Percentiles rank a stretch among this genome's conserved stretches.
These are phyloP conservation scores for Sisor rabdophorus DNA, from an alignment of 2,113 vertebrate genomes.

Conservation along the genomic window DNA sequence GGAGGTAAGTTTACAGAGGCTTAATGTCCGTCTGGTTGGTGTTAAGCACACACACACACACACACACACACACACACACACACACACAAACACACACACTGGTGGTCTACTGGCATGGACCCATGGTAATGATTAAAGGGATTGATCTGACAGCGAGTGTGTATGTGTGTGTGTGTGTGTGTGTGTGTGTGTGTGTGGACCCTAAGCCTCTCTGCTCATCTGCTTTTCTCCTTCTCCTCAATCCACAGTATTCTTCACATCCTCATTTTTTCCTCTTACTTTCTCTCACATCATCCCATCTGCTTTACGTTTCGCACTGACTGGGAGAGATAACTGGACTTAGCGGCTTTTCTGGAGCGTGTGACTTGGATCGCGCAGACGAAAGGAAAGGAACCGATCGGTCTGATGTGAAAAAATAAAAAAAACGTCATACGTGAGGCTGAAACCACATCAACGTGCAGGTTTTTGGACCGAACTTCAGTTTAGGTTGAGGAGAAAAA, in stretches of 20 bases:
- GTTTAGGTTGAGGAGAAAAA: constrained; percentile 53
- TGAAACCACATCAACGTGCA: constrained; percentile 25
- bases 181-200: constrained; percentile 8
- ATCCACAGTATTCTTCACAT: neutral
- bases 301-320: constrained; percentile 48
- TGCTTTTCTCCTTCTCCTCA: constrained; percentile 16
- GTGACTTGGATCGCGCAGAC: constrained; percentile 18
- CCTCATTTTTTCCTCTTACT: constrained; percentile 31
- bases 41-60: too few species aligned
- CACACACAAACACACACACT: neutral
- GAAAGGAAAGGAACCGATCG: constrained; percentile 17
- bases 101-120: constrained; percentile 10
- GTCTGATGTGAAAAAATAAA: neutral
- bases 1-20: neutral
- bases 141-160: constrained; percentile 21
- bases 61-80: constrained; percentile 2
- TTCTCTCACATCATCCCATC: constrained; percentile 7
- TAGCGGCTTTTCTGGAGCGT: constrained; percentile 41
- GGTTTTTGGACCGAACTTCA: constrained; percentile 24
- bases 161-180: neutral
- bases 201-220: constrained; percentile 31
- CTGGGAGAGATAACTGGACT: constrained; percentile 40
- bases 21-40: neutral
- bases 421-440: constrained; percentile 32
- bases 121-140: constrained; percentile 39